Percentiles rank a stretch among this genome's conserved stretches.
Conservation (phyloP, 2,113 vertebrate species). For the Catharus fuscescens region DNA sequence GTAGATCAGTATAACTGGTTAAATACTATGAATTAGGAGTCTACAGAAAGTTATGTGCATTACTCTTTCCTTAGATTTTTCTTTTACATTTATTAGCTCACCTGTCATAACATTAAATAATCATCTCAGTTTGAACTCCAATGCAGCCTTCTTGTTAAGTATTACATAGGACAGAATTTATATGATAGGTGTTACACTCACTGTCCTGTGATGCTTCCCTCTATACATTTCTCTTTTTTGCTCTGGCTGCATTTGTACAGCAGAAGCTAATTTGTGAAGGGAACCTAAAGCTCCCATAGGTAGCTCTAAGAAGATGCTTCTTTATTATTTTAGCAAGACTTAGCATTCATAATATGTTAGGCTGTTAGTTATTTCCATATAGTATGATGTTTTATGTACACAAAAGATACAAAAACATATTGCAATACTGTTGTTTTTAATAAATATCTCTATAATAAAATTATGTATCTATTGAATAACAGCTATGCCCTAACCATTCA, state of each 20-base stretch:
- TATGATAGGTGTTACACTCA: not conserved
- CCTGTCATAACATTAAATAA: slow-evolving; percentile 42
- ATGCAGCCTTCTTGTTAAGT: not conserved
- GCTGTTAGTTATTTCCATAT: not conserved
- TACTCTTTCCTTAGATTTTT: not conserved
- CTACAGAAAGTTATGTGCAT: not conserved
- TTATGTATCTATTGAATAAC: not conserved
- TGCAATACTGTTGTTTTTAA: not conserved
- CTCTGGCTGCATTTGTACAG: not conserved
- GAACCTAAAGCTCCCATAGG: not conserved
- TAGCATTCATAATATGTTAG: not conserved
- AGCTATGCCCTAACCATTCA: not conserved
- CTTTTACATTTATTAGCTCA: not conserved
- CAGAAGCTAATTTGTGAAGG: not conserved
- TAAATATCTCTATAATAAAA: not conserved
- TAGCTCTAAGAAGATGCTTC: not conserved
- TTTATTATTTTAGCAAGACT: not conserved
- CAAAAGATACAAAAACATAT: not conserved
- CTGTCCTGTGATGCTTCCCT: not conserved
- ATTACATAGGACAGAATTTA: not conserved
- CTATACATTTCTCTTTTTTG: not conserved
- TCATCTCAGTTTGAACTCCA: not conserved
- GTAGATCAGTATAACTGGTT: not conserved
- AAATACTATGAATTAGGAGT: slow-evolving; percentile 15
- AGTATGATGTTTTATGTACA: not conserved